phyloP scores from a whole-genome alignment of 1,140 invertebrate genomes.

The Tribolium madens region DNA sequence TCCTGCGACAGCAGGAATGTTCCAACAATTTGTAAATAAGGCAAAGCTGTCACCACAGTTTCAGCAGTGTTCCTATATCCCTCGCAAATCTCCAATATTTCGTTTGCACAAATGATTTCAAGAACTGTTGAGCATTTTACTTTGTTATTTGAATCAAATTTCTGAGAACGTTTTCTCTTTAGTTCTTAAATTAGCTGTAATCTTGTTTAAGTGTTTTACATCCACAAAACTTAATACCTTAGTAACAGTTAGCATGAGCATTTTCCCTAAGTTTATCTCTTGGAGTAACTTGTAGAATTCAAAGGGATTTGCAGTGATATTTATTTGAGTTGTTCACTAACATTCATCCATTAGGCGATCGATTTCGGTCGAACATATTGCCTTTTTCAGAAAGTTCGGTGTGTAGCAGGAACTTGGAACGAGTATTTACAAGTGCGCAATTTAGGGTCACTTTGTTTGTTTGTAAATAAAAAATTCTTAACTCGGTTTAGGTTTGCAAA shows the following conservation, averaged over 20 bases:
- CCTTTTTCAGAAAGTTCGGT: slow-evolving; percentile 1
- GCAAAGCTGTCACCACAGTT: slow-evolving; percentile 12
- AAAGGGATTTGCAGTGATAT: slow-evolving; percentile 25
- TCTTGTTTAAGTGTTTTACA: not conserved
- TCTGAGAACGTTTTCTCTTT: not conserved
- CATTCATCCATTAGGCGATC: slow-evolving; percentile 21
- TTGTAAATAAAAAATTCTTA: not conserved
- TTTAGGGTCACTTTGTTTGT: slow-evolving; percentile 15
- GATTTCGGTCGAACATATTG: slow-evolving; percentile 19
- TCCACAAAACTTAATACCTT: not conserved
- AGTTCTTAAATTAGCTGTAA: not conserved
- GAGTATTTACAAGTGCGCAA: slow-evolving; percentile 11
- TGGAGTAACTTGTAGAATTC: slow-evolving; percentile 1
- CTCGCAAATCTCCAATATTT: not conserved
- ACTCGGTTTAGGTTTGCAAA: slow-evolving; percentile 3
- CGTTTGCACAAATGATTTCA: not conserved
- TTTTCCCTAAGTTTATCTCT: slow-evolving; percentile 19
- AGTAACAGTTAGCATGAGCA: not conserved
- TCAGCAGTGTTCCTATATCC: slow-evolving; percentile 6
- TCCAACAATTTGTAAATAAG: slow-evolving; percentile 38
- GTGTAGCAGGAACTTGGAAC: slow-evolving; percentile 11
- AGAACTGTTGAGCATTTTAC: not conserved
- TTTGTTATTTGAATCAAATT: not conserved
- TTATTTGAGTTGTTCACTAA: slow-evolving; percentile 32
- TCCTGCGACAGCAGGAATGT: slow-evolving; percentile 27